These are phyloP conservation scores for Podargus strigoides DNA, from an alignment of 2,797 vertebrate species.

Conservation along the genomic window DNA sequence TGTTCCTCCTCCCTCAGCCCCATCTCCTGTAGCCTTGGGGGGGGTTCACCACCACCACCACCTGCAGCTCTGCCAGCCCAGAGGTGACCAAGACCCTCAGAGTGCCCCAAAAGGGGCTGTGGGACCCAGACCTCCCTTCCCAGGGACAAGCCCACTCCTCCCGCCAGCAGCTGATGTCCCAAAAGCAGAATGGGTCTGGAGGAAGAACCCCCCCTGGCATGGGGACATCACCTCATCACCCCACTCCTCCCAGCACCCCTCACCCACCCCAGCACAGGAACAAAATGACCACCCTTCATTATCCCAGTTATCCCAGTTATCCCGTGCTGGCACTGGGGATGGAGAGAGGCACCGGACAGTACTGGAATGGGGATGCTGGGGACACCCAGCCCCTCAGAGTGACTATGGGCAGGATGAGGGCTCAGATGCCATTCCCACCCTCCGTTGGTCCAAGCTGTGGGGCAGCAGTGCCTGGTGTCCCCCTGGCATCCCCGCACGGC, in stretches of 20 bases:
- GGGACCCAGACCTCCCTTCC: neutral
- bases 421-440: neutral
- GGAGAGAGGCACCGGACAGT: fast-evolving
- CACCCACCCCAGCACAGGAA: neutral
- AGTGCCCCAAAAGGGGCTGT: neutral
- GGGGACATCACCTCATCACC: too few relatives aligned
- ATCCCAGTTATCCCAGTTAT: neutral
- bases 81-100: neutral
- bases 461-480: neutral
- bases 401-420: fast-evolving
- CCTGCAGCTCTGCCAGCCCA: neutral
- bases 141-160: fast-evolving
- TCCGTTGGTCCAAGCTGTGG: neutral
- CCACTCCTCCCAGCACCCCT: neutral
- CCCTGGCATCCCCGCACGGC: fast-evolving
- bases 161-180: fast-evolving
- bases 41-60: neutral
- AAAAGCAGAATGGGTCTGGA: fast-evolving
- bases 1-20: neutral
- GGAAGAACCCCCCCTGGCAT: fast-evolving
- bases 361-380: neutral
- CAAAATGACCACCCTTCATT: fast-evolving
- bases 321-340: fast-evolving
- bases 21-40: fast-evolving
- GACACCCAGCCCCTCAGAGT: neutral